Evolutionary conservation across 2,888 invertebrate species (phyloP), one percentile per base, ranked within the genome.

Genomic region (Nomada hirtipes): DNA sequence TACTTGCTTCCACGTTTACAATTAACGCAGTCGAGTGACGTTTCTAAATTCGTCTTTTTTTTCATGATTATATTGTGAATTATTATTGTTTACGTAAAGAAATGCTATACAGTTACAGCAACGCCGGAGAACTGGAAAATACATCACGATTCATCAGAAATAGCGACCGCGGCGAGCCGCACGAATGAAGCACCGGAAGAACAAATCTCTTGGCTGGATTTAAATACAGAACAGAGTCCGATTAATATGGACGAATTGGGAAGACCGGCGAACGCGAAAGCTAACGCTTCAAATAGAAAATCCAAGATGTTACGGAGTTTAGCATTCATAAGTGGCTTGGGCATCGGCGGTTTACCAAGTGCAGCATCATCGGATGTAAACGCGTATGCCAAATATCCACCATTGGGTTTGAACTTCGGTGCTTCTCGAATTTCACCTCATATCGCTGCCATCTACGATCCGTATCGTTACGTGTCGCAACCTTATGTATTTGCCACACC

Each of bases 241-340:
- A 2, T 18, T 4, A 77, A 53, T 11, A 3, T 65, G 1, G 63
- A 76, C 23, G 61, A 65, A 10, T 23, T 50, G 2, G 64, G 72
- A 9, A 75, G 44, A 42, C n/a, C 47, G 2, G 44, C 29, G 2
- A 75, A 59, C 3, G 11, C 4, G 20, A 53, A 64, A 2, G 7
- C 18, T 0, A 50, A 76, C 9, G 13, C n/a, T 13, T 47, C 77
- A 0, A 82, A 68, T 0, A 80, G 92, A 4, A 87, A 80, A 4
- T 86, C 89, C 0, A 89, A 90, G 85, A 88, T 92, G 60, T 86
- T 92, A 2, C 89, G 91, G 3, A 88, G 89, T 67, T 77, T 93
- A 20, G 90, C 92, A 2, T 85, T 93, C 18, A 57, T 93, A 4
- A 89, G 92, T 53, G 92, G 93, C 47, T 69, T 92, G 4, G 88